These are phyloP conservation scores for Buathra laborator DNA, from an alignment of 2,888 invertebrate genomes.

Conservation along the genomic window DNA sequence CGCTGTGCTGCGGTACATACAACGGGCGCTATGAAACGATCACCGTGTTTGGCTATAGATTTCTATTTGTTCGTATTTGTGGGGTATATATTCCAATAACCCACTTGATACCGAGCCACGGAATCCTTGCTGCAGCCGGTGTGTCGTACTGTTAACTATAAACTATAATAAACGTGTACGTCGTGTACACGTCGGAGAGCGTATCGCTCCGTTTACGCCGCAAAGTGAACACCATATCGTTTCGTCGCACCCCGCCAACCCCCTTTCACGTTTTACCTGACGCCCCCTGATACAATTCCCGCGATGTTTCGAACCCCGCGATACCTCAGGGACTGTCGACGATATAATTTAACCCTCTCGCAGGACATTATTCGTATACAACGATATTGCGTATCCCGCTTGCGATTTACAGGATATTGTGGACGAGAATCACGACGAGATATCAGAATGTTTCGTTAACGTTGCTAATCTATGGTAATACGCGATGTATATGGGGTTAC, in stretches of 20 bases:
- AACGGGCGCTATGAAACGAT: slow-evolving; percentile 10
- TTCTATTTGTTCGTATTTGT: slow-evolving; percentile 40
- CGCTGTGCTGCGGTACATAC: background rate
- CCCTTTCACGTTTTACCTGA: slow-evolving; percentile 65
- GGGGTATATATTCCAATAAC: slow-evolving; percentile 44
- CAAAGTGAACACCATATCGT: slow-evolving; percentile 57
- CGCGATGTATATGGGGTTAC: too few species aligned
- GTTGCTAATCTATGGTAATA: too few species aligned
- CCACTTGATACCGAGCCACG: slow-evolving; percentile 36
- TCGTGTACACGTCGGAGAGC: slow-evolving; percentile 20
- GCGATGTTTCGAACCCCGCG: slow-evolving; percentile 54
- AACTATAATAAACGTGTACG: background rate
- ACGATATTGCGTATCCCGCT: background rate
- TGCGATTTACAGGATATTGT: too few species aligned
- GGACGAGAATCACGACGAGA: too few species aligned
- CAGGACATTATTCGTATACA: background rate
- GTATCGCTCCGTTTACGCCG: slow-evolving; percentile 27
- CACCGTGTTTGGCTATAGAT: slow-evolving; percentile 10
- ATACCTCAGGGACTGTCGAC: slow-evolving; percentile 10
- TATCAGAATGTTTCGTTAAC: too few species aligned
- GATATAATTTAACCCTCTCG: slow-evolving; percentile 10
- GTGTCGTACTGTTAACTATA: background rate
- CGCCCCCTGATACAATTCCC: slow-evolving; percentile 64
- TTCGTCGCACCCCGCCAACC: slow-evolving; percentile 31
- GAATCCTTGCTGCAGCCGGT: slow-evolving; percentile 12